phyloP scores from a whole-genome alignment of 2,113 vertebrate genomes.

The Podilymbus podiceps region DNA sequence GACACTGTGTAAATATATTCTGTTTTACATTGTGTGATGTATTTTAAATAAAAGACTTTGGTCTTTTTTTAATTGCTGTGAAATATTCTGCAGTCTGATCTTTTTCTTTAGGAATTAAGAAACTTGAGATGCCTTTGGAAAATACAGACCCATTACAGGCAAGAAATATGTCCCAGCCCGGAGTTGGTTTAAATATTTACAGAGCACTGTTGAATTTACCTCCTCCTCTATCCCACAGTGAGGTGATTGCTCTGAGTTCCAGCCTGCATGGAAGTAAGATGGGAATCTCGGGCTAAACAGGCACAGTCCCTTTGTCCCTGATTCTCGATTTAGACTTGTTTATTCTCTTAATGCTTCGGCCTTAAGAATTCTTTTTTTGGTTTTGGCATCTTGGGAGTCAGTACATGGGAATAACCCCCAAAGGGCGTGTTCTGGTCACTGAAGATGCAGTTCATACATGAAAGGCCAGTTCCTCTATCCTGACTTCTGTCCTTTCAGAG shows the following conservation, averaged over 20 bases:
- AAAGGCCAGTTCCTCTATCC: not conserved
- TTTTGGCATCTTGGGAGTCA: not conserved
- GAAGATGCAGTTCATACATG: not conserved
- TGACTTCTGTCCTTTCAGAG: not conserved
- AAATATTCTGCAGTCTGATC: constrained; percentile 10
- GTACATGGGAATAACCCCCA: not conserved
- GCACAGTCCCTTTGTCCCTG: not conserved
- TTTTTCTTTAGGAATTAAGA: constrained; percentile 29
- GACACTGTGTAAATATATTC: constrained; percentile 59
- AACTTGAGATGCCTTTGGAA: constrained; percentile 11
- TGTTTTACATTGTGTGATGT: constrained; percentile 46
- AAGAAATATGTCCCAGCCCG: not conserved
- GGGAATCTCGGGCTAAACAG: not conserved
- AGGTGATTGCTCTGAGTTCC: not conserved
- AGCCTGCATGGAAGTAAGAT: not conserved
- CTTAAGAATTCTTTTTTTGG: not conserved
- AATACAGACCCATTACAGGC: not conserved
- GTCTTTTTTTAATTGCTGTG: constrained; percentile 51
- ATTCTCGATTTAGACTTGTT: not conserved
- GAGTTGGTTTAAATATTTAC: not conserved
- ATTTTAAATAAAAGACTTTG: constrained; percentile 52
- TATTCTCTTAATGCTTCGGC: not conserved
- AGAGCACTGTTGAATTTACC: not conserved
- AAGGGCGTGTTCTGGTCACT: not conserved
- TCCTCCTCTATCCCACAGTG: not conserved